These are phyloP conservation scores for Calameuta idolon DNA, from an alignment of 2,888 invertebrate species.

Conservation along the genomic window DNA sequence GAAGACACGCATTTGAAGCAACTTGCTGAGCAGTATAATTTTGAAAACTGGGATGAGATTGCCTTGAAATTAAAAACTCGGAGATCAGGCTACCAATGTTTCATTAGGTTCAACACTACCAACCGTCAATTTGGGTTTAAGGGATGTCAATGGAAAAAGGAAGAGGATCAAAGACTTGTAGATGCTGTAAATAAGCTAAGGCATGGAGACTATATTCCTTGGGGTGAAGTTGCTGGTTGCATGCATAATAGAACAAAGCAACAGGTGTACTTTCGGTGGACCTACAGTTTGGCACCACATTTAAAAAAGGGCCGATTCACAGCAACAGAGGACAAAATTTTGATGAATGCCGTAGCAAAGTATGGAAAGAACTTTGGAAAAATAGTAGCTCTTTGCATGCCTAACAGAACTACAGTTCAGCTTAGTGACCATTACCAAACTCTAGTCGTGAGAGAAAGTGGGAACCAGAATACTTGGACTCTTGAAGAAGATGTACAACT, in stretches of 20 bases:
- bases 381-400: slow-evolving; percentile 72
- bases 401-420: slow-evolving; percentile 74
- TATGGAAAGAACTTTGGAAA: slow-evolving; percentile 73
- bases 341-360: slow-evolving; percentile 73
- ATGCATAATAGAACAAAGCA: slow-evolving; percentile 75
- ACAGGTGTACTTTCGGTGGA: slow-evolving; percentile 74
- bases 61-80: slow-evolving; percentile 71
- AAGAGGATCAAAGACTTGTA: slow-evolving; percentile 77
- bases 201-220: slow-evolving; percentile 78
- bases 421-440: slow-evolving; percentile 73
- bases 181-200: slow-evolving; percentile 74
- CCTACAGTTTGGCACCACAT: slow-evolving; percentile 65
- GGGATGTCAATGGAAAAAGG: slow-evolving; percentile 71
- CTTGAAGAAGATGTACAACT: slow-evolving; percentile 74
- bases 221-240: slow-evolving; percentile 76
- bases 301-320: slow-evolving; percentile 75
- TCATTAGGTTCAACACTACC: slow-evolving; percentile 74
- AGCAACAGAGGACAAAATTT: slow-evolving; percentile 75
- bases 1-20: slow-evolving; percentile 68
- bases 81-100: slow-evolving; percentile 78
- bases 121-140: slow-evolving; percentile 31
- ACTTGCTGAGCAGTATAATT: slow-evolving; percentile 64
- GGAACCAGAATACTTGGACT: slow-evolving; percentile 71
- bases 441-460: slow-evolving; percentile 63
- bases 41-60: slow-evolving; percentile 77